A percentile compares a stretch with the other conserved stretches of the same genome.
Conservation (phyloP, 2,113 vertebrate species). For the Phasianus colchicus region DNA sequence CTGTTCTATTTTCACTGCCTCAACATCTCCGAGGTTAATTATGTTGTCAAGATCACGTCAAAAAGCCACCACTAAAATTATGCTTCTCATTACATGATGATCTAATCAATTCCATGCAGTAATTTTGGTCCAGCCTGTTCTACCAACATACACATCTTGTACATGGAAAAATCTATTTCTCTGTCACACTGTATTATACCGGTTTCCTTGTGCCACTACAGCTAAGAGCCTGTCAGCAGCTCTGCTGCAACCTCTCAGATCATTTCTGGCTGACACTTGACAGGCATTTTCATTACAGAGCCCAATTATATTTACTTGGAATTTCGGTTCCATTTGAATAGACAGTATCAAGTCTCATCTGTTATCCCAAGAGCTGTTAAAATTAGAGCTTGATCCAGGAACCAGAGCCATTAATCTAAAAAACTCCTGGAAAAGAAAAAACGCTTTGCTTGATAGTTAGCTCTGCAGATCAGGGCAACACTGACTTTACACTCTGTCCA, state of each 20-base stretch:
- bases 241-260: neutral
- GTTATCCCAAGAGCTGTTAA: neutral
- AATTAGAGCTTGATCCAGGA: neutral
- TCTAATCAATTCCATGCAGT: constrained; percentile 44
- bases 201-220: neutral
- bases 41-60: constrained; percentile 44
- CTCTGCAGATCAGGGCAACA: neutral
- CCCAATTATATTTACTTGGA: neutral
- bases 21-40: constrained; percentile 63
- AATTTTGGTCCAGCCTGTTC: neutral
- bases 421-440: neutral
- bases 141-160: neutral
- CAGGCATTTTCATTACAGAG: neutral
- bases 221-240: neutral
- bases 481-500: neutral
- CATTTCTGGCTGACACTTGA: neutral
- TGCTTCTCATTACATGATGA: constrained; percentile 47
- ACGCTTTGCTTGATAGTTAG: too few relatives aligned
- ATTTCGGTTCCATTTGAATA: neutral
- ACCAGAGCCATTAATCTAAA: neutral
- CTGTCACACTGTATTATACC: neutral
- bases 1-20: constrained; percentile 16
- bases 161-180: constrained; percentile 18
- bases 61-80: constrained; percentile 40
- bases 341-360: neutral